A percentile compares a stretch with the other conserved stretches of the same genome.
Conservation (phyloP, 2,113 vertebrate genomes). For the Oreotrochilus melanogaster region DNA sequence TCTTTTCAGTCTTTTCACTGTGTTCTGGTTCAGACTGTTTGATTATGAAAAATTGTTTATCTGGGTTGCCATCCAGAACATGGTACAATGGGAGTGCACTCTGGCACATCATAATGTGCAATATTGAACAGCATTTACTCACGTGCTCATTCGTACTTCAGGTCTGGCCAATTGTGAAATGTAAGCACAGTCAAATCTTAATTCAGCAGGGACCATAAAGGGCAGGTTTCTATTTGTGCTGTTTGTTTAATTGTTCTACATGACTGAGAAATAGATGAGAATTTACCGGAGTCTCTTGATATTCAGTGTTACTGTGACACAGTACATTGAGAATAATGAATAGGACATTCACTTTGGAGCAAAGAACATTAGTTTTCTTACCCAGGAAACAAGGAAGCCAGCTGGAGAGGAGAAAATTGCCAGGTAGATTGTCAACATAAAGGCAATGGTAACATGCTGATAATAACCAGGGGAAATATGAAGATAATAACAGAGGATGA, state of each 20-base stretch:
- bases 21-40: neutral
- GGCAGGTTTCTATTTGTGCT: neutral
- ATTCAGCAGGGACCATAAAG: neutral
- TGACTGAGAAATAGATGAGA: constrained; percentile 6
- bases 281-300: constrained; percentile 17
- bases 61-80: neutral
- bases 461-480: constrained; percentile 62
- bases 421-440: constrained; percentile 17
- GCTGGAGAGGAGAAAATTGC: constrained; percentile 64
- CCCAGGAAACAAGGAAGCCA: constrained; percentile 4
- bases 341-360: neutral
- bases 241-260: constrained; percentile 37
- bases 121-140: neutral
- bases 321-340: constrained; percentile 51
- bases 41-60: neutral
- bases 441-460: constrained; percentile 38
- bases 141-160: neutral
- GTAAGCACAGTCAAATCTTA: neutral
- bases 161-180: neutral
- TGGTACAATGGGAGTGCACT: neutral
- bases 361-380: constrained; percentile 53
- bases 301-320: constrained; percentile 15
- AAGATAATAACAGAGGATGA: constrained; percentile 55
- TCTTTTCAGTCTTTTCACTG: neutral
- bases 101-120: neutral